These are phyloP conservation scores for Intellagama lesueurii DNA, from an alignment of 2,797 vertebrate genomes.

Conservation along the genomic window DNA sequence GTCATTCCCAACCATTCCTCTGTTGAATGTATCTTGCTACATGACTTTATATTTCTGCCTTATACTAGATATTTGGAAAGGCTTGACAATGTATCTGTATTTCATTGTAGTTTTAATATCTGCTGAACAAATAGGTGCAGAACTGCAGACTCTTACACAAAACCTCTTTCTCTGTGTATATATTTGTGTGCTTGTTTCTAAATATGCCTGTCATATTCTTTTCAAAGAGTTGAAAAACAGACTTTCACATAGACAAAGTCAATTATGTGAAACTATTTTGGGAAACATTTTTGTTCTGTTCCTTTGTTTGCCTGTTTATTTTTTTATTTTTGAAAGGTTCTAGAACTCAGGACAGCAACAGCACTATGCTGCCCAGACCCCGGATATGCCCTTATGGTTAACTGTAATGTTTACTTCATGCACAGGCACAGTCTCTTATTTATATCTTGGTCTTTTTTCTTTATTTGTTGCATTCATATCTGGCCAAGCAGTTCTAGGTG, in stretches of 20 bases:
- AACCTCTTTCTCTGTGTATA: neutral
- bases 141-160: conserved; percentile 9
- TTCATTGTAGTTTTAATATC: neutral
- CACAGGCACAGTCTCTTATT: neutral
- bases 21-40: neutral
- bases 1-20: too few relatives aligned
- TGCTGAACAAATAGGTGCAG: neutral
- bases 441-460: neutral
- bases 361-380: neutral
- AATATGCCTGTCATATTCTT: conserved; percentile 20
- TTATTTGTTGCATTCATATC: neutral
- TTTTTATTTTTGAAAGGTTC: neutral
- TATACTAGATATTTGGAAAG: neutral
- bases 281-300: neutral
- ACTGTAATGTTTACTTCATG: neutral
- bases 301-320: neutral
- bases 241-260: neutral
- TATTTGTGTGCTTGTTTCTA: conserved; percentile 24
- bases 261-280: neutral
- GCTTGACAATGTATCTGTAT: neutral
- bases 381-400: neutral
- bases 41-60: neutral
- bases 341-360: too few relatives aligned
- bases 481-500: neutral
- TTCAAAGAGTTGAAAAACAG: neutral